Evolutionary conservation across 2,888 invertebrate species (phyloP), one percentile per base, ranked within the genome.

Genomic region (Mongoloraphidia duomilia): DNA sequence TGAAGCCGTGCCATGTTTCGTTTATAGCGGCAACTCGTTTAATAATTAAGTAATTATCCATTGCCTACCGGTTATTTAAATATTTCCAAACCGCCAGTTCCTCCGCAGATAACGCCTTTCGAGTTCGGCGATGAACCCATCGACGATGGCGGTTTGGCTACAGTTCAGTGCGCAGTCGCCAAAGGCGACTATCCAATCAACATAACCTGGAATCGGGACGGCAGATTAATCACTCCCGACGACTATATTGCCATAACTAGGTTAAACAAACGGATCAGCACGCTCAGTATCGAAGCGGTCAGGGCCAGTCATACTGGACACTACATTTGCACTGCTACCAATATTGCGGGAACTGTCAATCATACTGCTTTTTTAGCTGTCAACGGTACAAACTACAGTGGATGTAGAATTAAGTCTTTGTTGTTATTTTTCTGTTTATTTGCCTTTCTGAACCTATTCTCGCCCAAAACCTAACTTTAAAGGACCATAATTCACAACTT

Each of bases 141-240:
- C 49, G 75, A 75, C 65, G 76, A 78, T 55, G 81, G 80, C 47
- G 80, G 80, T 61, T 74, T 76, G 57, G 73, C 77, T 53, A 77
- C 76, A 55, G 71, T 80, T 57, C 69, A 64, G 52, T 82, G 82
- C 68, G 72, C 77, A 56, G 73, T 79, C 54, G 73, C 74, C 42
- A 79, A 80, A 65, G 82, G 84, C 49, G 84, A 85, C 62, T 65
- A 72, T 53, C 85, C 85, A 45, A 73, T 90, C 51, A 75, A 74
- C 55, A 80, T 90, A 50, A 74, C 73, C 46, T 90, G 89, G 89
- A 76, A 75, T 60, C 80, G 84, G 64, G 82, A 87, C 65, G 72
- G 76, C 56, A 65, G 71, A 64, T 73, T 72, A 53, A 79, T 83
- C 64, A 26, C 14, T 10, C 9, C 12, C 9, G 11, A 13, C 9